These are phyloP conservation scores for Drosophila pseudoobscura DNA, from an alignment of 1,140 invertebrate genomes.

Conservation along the genomic window DNA sequence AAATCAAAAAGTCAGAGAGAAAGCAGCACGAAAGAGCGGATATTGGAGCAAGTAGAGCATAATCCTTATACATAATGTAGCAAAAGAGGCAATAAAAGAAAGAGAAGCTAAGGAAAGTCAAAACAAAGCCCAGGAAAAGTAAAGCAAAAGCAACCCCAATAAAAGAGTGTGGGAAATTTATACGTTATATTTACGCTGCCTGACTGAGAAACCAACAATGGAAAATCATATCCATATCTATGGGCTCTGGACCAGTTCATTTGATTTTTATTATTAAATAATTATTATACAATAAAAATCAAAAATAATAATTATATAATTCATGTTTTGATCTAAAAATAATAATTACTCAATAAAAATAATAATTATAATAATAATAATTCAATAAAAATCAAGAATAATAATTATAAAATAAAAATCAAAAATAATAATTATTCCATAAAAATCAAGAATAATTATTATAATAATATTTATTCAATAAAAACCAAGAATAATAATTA, in stretches of 20 bases:
- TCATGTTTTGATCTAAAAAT: no score
- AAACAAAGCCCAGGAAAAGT: neutral
- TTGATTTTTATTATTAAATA: neutral
- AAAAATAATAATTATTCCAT: no score
- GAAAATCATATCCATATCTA: slow-evolving; percentile 41
- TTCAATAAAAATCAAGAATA: no score
- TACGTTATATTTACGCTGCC: slow-evolving; percentile 51
- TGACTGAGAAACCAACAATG: slow-evolving; percentile 28
- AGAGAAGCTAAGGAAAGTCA: slow-evolving; percentile 4
- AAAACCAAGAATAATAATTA: no score
- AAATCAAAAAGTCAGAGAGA: slow-evolving; percentile 19
- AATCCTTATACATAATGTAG: slow-evolving; percentile 16
- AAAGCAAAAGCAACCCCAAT: neutral
- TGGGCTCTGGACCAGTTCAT: slow-evolving; percentile 27
- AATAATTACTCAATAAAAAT: no score
- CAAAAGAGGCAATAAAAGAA: neutral
- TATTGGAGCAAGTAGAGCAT: neutral
- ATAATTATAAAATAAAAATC: no score
- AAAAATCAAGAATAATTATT: no score
- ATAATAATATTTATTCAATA: no score
- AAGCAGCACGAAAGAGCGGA: no score
- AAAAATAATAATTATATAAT: no score
- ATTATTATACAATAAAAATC: no score
- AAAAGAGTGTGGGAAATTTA: slow-evolving; percentile 12
- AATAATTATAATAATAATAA: no score